Percentiles rank a stretch among this genome's conserved stretches.
phyloP scores from a whole-genome alignment of 2,797 vertebrate genomes.

The Sebastes hubbsi region DNA sequence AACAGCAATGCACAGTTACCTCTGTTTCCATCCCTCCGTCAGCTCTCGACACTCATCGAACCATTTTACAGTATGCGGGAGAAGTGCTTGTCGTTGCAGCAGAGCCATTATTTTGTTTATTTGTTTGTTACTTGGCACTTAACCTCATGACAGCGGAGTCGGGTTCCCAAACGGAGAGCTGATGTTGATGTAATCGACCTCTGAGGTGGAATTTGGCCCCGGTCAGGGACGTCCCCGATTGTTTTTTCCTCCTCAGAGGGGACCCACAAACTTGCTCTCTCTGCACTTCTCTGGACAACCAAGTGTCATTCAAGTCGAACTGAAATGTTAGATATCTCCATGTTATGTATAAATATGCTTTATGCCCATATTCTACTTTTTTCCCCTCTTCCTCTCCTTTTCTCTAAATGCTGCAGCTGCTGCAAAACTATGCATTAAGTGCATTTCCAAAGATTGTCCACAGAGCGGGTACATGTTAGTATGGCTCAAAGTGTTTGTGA shows the following conservation, averaged over 20 bases:
- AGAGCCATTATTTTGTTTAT: constrained; percentile 63
- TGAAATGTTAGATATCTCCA: constrained; percentile 61
- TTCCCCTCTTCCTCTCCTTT: neutral
- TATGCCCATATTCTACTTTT: constrained; percentile 57
- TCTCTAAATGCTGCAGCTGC: constrained; percentile 75
- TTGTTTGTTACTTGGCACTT: constrained; percentile 79
- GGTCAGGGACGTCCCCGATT: constrained; percentile 32
- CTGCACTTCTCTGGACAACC: constrained; percentile 75
- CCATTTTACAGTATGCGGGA: constrained; percentile 25
- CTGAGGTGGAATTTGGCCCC: constrained; percentile 42
- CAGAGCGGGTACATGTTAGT: constrained; percentile 38
- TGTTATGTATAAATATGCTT: constrained; percentile 65
- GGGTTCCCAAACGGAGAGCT: constrained; percentile 54
- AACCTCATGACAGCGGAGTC: constrained; percentile 68
- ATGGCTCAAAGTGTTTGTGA: constrained; percentile 21
- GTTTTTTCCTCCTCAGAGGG: constrained; percentile 35
- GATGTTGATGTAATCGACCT: constrained; percentile 47
- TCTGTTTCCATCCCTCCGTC: constrained; percentile 62
- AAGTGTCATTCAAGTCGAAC: constrained; percentile 58
- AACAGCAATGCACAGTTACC: constrained; percentile 71
- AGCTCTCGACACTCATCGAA: neutral
- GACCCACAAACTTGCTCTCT: constrained; percentile 21
- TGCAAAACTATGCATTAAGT: constrained; percentile 84
- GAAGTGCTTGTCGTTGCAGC: constrained; percentile 52
- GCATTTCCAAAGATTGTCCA: constrained; percentile 84